These are phyloP conservation scores for Rhorus exstirpatorius DNA, from an alignment of 2,888 invertebrate genomes.

Conservation along the genomic window DNA sequence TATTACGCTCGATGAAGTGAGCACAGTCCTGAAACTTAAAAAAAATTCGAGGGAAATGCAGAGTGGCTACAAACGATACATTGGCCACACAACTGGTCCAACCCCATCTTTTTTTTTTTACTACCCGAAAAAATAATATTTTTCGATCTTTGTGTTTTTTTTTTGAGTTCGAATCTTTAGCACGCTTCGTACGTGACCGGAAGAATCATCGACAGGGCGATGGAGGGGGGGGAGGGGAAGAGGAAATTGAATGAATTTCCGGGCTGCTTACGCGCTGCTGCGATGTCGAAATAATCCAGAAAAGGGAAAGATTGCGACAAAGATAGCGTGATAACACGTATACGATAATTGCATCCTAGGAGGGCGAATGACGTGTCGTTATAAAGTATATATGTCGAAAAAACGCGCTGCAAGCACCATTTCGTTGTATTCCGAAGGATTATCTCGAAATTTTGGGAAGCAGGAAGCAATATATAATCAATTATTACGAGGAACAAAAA, in stretches of 20 bases:
- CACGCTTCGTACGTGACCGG: slow-evolving; percentile 36
- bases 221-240: too few species aligned
- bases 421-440: slow-evolving; percentile 60
- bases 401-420: slow-evolving; percentile 71
- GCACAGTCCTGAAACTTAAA: too few species aligned
- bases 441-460: slow-evolving; percentile 72
- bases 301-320: neutral
- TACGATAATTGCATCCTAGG: slow-evolving; percentile 48
- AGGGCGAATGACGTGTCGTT: too few species aligned
- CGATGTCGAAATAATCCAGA: slow-evolving; percentile 30
- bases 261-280: slow-evolving; percentile 26
- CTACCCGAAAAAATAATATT: slow-evolving; percentile 13
- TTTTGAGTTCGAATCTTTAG: neutral
- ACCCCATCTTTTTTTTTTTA: too few species aligned
- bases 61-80: too few species aligned
- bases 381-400: too few species aligned
- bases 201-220: slow-evolving; percentile 32
- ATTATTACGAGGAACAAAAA: slow-evolving; percentile 78
- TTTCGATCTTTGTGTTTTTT: neutral
- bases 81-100: too few species aligned
- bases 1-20: too few species aligned
- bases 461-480: slow-evolving; percentile 74
- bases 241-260: slow-evolving; percentile 43
- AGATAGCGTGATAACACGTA: slow-evolving; percentile 35
- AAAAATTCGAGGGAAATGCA: too few species aligned